phyloP scores from a whole-genome alignment of 23 tunicate genomes.

The Clavelina lepadiformis region DNA sequence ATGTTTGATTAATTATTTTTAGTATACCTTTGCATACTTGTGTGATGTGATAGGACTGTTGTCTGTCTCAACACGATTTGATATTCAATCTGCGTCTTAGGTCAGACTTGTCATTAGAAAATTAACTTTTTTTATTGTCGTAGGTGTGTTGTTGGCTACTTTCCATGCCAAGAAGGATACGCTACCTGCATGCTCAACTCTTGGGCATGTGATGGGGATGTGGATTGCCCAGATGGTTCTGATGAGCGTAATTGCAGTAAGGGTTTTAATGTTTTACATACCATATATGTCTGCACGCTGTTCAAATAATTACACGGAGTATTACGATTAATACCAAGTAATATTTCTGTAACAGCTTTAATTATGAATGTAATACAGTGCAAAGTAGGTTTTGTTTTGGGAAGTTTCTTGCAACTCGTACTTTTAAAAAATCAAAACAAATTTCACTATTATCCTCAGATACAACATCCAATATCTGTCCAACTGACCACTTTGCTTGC shows the following conservation, averaged over 20 bases:
- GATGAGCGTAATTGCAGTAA: conserved; percentile 60
- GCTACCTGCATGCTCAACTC: conserved; percentile 25
- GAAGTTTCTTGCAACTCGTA: conserved; percentile 9
- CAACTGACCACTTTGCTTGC: too few species aligned
- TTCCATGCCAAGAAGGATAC: conserved; percentile 11
- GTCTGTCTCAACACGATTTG: not conserved
- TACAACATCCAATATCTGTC: too few species aligned
- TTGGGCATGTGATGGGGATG: conserved; percentile 59
- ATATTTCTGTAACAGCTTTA: not conserved
- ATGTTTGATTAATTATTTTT: too few species aligned
- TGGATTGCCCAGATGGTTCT: conserved; percentile 50
- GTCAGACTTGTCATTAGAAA: not conserved
- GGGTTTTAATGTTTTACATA: too few species aligned
- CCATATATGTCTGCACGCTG: too few species aligned
- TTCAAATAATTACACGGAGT: too few species aligned
- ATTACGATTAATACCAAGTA: too few species aligned
- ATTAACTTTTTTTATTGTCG: not conserved
- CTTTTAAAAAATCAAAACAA: too few species aligned
- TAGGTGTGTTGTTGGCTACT: conserved; percentile 48
- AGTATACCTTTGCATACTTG: too few species aligned
- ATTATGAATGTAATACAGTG: not conserved
- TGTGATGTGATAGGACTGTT: too few species aligned
- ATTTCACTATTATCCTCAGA: too few species aligned
- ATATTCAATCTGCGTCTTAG: not conserved
- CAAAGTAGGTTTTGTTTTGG: too few species aligned